Evolutionary conservation across 2,113 vertebrate genomes (phyloP).

Genomic region (Eupsittula cactorum): DNA sequence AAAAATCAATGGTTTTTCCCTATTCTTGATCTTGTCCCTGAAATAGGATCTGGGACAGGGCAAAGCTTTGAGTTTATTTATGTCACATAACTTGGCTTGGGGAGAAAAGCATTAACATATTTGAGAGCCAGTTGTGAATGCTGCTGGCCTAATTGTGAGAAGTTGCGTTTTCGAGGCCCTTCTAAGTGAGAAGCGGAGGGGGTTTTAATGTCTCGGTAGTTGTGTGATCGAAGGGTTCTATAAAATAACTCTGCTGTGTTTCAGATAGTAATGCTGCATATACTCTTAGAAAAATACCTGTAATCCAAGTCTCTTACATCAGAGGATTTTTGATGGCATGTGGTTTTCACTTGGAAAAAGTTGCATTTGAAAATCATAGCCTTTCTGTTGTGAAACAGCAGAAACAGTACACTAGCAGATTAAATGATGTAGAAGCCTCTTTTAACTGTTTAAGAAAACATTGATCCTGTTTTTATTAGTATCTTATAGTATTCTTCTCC

Average conservation of each 20-base stretch:
- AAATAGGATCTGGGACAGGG: neutral
- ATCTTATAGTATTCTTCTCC: neutral
- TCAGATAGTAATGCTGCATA: neutral
- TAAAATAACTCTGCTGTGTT: neutral
- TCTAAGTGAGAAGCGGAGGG: neutral
- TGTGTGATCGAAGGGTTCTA: neutral
- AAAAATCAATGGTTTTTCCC: fast-evolving
- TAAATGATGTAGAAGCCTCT: neutral
- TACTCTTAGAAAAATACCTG: neutral
- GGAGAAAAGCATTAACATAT: neutral
- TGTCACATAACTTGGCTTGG: neutral
- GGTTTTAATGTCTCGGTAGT: neutral
- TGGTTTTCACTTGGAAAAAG: neutral
- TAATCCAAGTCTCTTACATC: neutral
- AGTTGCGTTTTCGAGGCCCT: neutral
- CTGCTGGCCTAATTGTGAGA: neutral
- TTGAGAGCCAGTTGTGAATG: neutral
- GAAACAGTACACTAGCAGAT: neutral
- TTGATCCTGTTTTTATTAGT: neutral
- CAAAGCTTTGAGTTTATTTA: neutral
- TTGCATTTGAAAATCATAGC: neutral
- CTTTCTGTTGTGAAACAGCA: neutral
- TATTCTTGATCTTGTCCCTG: neutral
- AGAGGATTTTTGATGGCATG: neutral
- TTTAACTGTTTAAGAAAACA: neutral